Evolutionary conservation across 2,113 vertebrate genomes (phyloP).

Genomic region (Arizona elegans): DNA sequence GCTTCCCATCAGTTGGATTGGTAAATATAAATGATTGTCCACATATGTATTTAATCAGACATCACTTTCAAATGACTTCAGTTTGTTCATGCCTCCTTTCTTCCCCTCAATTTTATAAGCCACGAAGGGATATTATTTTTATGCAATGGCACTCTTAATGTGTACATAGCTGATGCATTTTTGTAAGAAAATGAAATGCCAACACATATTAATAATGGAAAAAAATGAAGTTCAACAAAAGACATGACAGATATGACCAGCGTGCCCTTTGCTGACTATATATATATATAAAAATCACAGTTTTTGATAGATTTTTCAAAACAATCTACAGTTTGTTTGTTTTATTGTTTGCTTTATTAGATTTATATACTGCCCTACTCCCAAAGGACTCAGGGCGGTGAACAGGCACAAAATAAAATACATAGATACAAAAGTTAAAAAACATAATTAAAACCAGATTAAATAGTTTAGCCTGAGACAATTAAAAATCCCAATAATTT

Average conservation of each 20-base stretch:
- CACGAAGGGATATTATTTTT: slow-evolving; percentile 11
- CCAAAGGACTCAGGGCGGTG: too few species aligned
- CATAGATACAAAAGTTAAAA: too few species aligned
- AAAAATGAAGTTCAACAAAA: not conserved
- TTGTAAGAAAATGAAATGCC: slow-evolving; percentile 5
- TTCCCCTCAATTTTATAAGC: not conserved
- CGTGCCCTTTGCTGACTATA: not conserved
- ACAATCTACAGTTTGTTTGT: not conserved
- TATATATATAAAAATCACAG: not conserved
- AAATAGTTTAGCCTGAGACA: too few species aligned
- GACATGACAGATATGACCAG: not conserved
- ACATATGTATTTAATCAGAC: fast-evolving
- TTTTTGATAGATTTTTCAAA: not conserved
- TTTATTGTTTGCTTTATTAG: too few species aligned
- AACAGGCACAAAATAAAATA: too few species aligned
- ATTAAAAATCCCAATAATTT: too few species aligned
- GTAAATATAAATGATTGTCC: not conserved
- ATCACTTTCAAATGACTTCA: not conserved
- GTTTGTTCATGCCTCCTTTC: not conserved
- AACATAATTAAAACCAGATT: too few species aligned
- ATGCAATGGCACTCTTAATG: not conserved
- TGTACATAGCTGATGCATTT: not conserved
- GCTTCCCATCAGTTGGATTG: not conserved
- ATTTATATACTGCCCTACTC: too few species aligned
- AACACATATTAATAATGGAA: not conserved